These are phyloP conservation scores for Eidolon helvum DNA, from an alignment of 2,113 vertebrate genomes.

Conservation along the genomic window DNA sequence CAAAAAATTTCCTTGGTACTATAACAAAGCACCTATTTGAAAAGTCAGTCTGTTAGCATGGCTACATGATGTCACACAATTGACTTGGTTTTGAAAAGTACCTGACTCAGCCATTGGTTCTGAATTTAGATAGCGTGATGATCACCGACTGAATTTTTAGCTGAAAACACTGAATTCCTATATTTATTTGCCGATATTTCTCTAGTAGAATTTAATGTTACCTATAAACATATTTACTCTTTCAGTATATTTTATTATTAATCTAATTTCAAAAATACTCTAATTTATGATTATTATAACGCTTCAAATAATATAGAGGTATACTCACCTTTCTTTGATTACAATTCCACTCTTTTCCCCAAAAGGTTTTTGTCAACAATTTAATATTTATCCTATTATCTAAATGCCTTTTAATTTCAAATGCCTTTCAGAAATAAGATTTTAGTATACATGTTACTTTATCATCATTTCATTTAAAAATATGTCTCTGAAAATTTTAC, in stretches of 20 bases:
- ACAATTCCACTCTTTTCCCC: not conserved
- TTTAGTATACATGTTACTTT: not conserved
- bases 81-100: slow-evolving; percentile 25
- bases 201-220: not conserved
- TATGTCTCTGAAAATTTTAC: not conserved
- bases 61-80: slow-evolving; percentile 32
- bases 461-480: not conserved
- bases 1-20: slow-evolving; percentile 23
- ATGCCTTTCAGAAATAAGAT: not conserved
- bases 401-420: not conserved
- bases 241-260: not conserved
- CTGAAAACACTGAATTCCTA: not conserved
- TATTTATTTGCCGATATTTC: not conserved
- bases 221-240: not conserved
- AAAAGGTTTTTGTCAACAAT: not conserved
- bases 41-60: slow-evolving; percentile 37
- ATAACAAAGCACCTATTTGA: slow-evolving; percentile 25
- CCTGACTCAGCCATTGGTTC: slow-evolving; percentile 46
- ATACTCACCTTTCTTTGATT: not conserved
- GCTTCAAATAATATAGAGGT: not conserved
- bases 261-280: not conserved
- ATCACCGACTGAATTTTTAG: not conserved
- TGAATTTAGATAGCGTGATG: slow-evolving; percentile 52
- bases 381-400: not conserved
- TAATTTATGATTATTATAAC: not conserved